Evolutionary conservation across 2,888 invertebrate genomes (phyloP).

Genomic region (Tetropium fuscum): DNA sequence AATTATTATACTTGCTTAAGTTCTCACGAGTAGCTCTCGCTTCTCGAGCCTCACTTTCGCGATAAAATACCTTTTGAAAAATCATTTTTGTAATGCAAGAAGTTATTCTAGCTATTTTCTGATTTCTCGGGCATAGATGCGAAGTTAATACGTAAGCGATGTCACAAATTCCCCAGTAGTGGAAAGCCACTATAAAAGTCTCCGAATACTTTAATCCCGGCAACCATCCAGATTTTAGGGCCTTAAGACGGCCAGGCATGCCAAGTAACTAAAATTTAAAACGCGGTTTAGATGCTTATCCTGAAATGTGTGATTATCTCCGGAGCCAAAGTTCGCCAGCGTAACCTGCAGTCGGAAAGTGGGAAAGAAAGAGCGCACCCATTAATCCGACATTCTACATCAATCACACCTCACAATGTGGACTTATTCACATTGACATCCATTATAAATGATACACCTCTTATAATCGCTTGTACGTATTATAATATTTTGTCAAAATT

Average conservation of each 20-base stretch:
- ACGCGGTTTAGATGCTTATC: slow-evolving; percentile 36
- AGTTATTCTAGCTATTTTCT: not conserved
- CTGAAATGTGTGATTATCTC: slow-evolving; percentile 33
- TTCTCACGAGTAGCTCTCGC: too few relatives aligned
- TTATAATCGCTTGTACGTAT: slow-evolving; percentile 20
- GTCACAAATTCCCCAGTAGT: not conserved
- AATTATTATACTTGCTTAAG: too few relatives aligned
- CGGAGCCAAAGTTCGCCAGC: slow-evolving; percentile 17
- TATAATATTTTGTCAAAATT: slow-evolving; percentile 4
- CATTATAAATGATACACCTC: slow-evolving; percentile 58
- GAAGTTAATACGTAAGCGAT: slow-evolving; percentile 5
- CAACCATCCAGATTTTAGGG: slow-evolving; percentile 9
- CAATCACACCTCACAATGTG: slow-evolving; percentile 60
- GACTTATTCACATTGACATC: slow-evolving; percentile 62
- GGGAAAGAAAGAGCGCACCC: slow-evolving; percentile 30
- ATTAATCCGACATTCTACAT: slow-evolving; percentile 53
- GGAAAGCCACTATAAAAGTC: slow-evolving; percentile 7
- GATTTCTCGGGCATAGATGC: not conserved
- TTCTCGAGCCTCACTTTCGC: too few relatives aligned
- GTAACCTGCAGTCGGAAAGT: slow-evolving; percentile 1
- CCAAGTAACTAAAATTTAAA: slow-evolving; percentile 30
- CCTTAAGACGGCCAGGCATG: slow-evolving; percentile 23
- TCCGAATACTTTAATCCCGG: slow-evolving; percentile 16
- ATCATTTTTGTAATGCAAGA: too few relatives aligned
- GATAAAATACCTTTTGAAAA: too few relatives aligned